Conservation (phyloP, 2,113 vertebrate species). For the Ivindomyrus marchei region DNA sequence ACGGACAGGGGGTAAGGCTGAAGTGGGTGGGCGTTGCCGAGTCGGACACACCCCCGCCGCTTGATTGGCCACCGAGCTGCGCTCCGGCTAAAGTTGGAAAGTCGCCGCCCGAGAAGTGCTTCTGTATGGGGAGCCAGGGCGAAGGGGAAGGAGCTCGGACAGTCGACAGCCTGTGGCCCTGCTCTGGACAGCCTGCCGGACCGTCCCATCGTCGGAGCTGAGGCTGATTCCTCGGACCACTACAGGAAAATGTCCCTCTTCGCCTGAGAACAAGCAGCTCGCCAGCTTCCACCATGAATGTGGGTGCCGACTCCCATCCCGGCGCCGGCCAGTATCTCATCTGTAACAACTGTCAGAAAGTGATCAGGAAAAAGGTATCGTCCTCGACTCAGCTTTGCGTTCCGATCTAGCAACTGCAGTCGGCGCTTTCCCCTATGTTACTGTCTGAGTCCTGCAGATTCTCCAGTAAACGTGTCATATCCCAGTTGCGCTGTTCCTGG, state of each 20-base stretch:
- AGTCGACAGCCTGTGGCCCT: neutral
- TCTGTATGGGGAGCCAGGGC: conserved; percentile 21
- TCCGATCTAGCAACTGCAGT: neutral
- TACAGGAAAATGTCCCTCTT: conserved; percentile 4
- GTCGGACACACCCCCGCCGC: neutral
- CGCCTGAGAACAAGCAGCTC: conserved; percentile 3
- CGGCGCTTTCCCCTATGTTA: too few relatives aligned
- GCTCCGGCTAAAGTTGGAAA: conserved; percentile 23
- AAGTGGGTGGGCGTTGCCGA: neutral
- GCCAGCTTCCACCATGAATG: conserved; percentile 23
- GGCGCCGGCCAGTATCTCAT: conserved; percentile 26
- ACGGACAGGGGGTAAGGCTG: neutral
- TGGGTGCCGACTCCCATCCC: conserved; percentile 24
- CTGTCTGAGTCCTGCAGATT: neutral
- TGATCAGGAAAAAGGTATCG: conserved; percentile 30
- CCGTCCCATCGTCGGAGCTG: conserved; percentile 15
- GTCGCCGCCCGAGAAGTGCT: neutral
- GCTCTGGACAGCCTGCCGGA: conserved; percentile 10
- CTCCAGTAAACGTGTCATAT: neutral
- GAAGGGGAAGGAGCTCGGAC: conserved; percentile 14
- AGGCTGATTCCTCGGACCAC: neutral
- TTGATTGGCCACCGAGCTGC: conserved; percentile 23
- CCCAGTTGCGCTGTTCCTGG: neutral
- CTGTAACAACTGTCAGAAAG: conserved; percentile 35
- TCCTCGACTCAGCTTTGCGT: neutral